phyloP scores from a whole-genome alignment of 1,140 invertebrate species.

The Drosophila ananassae region DNA sequence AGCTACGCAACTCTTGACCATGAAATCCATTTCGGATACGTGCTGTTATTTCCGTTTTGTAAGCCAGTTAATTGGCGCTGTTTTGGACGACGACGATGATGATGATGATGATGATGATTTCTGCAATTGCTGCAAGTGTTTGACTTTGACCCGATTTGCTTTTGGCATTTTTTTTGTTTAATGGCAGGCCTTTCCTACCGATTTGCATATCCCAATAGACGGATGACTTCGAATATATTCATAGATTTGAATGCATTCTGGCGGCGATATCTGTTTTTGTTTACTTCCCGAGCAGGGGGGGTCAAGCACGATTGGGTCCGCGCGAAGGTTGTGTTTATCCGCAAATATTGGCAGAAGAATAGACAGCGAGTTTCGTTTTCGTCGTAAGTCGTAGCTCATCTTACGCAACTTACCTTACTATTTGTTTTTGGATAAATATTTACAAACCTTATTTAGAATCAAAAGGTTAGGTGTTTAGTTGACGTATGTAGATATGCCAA shows the following conservation, averaged over 20 bases:
- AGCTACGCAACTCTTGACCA: constrained; percentile 56
- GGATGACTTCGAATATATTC: constrained; percentile 6
- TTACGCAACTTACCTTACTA: background rate
- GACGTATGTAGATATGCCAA: background rate
- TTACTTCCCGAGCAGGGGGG: background rate
- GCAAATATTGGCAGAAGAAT: constrained; percentile 4
- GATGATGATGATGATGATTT: constrained; percentile 30
- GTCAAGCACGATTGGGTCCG: constrained; percentile 1
- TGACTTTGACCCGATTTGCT: constrained; percentile 76
- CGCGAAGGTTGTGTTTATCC: constrained; percentile 3
- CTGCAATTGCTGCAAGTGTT: constrained; percentile 56
- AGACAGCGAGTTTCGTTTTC: background rate
- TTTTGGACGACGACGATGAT: background rate
- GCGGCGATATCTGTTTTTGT: background rate
- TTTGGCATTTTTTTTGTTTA: constrained; percentile 37
- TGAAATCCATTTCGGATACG: constrained; percentile 74
- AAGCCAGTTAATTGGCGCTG: constrained; percentile 65
- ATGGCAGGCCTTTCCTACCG: constrained; percentile 21
- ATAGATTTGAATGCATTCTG: constrained; percentile 3
- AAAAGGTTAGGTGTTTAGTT: background rate
- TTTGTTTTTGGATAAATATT: background rate
- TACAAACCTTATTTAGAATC: background rate
- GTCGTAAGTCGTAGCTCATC: background rate
- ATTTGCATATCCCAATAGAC: constrained; percentile 1
- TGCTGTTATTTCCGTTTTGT: constrained; percentile 78